phyloP scores from a whole-genome alignment of 1,140 invertebrate species.

The Anthonomus grandis region DNA sequence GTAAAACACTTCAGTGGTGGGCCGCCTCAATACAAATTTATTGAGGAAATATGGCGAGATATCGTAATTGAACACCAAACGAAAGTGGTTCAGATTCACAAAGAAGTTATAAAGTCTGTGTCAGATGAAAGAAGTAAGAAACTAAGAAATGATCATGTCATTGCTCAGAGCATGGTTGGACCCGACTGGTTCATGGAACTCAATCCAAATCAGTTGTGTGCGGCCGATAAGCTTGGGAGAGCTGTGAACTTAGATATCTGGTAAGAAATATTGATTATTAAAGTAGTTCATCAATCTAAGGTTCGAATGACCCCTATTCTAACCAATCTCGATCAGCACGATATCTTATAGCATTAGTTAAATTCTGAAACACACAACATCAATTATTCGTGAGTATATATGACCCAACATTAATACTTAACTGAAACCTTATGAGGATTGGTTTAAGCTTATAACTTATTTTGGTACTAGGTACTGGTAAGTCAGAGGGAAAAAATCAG shows the following conservation, averaged over 20 bases:
- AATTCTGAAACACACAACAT: too few species aligned
- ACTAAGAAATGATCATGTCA: background rate
- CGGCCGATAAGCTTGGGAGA: slow-evolving; percentile 33
- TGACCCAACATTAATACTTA: too few species aligned
- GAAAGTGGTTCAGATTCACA: slow-evolving; percentile 19
- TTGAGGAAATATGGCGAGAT: slow-evolving; percentile 35
- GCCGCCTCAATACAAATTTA: slow-evolving; percentile 33
- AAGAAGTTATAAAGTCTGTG: slow-evolving; percentile 8
- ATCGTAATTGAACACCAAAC: slow-evolving; percentile 22
- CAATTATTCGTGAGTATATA: too few species aligned
- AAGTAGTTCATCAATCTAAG: too few species aligned
- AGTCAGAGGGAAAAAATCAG: too few species aligned
- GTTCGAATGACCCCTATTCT: background rate
- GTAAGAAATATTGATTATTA: too few species aligned
- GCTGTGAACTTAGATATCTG: slow-evolving; percentile 10
- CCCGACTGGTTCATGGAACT: slow-evolving; percentile 46
- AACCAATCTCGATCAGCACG: background rate
- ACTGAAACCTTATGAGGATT: too few species aligned
- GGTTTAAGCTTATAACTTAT: too few species aligned
- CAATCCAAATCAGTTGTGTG: slow-evolving; percentile 35
- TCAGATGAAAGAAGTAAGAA: background rate
- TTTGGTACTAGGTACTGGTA: too few species aligned
- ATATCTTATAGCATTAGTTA: too few species aligned
- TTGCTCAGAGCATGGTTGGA: slow-evolving; percentile 28
- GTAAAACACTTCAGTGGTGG: slow-evolving; percentile 23